Percentiles rank a stretch among this genome's conserved stretches.
phyloP scores from a whole-genome alignment of 2,888 invertebrate species.

The Aphelenchoides bicaudatus region DNA sequence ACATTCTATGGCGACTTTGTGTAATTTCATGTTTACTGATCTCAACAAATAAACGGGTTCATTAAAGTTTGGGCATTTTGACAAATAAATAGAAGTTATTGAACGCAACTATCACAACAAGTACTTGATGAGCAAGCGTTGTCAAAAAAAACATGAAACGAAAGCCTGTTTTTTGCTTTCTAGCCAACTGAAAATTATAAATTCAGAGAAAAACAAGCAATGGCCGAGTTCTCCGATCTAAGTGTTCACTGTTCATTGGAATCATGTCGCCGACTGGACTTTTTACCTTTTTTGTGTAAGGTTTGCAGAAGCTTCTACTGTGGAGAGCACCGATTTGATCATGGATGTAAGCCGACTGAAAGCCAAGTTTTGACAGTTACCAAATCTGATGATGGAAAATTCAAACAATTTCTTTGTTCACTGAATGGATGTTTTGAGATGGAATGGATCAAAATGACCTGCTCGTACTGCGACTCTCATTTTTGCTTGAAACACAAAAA shows the following conservation, averaged over 20 bases:
- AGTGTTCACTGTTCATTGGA: slow-evolving; percentile 25
- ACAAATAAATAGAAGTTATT: too few relatives aligned
- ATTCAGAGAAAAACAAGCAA: too few relatives aligned
- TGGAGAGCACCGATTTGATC: slow-evolving; percentile 23
- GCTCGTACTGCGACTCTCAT: slow-evolving; percentile 22
- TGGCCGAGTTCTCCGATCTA: slow-evolving; percentile 31
- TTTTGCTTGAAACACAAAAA: slow-evolving; percentile 26
- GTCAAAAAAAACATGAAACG: too few relatives aligned
- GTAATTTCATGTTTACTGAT: background rate
- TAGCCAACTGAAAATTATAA: too few relatives aligned
- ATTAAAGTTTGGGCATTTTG: too few relatives aligned
- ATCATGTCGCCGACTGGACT: slow-evolving; percentile 23
- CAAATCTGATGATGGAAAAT: slow-evolving; percentile 5
- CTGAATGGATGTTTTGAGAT: slow-evolving; percentile 17
- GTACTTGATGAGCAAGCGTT: too few relatives aligned
- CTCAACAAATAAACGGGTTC: slow-evolving; percentile 2
- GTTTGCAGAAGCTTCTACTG: slow-evolving; percentile 14
- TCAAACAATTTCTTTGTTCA: slow-evolving; percentile 25
- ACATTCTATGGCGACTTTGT: slow-evolving; percentile 13
- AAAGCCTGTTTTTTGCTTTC: too few relatives aligned
- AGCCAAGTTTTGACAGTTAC: slow-evolving; percentile 14
- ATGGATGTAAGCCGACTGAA: slow-evolving; percentile 14
- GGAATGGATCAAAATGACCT: slow-evolving; percentile 23
- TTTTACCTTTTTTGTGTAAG: background rate
- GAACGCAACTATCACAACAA: too few relatives aligned